A percentile compares a stretch with the other conserved stretches of the same genome.
phyloP scores from a whole-genome alignment of 2,797 vertebrate genomes.

The Pangasius larnaudii region DNA sequence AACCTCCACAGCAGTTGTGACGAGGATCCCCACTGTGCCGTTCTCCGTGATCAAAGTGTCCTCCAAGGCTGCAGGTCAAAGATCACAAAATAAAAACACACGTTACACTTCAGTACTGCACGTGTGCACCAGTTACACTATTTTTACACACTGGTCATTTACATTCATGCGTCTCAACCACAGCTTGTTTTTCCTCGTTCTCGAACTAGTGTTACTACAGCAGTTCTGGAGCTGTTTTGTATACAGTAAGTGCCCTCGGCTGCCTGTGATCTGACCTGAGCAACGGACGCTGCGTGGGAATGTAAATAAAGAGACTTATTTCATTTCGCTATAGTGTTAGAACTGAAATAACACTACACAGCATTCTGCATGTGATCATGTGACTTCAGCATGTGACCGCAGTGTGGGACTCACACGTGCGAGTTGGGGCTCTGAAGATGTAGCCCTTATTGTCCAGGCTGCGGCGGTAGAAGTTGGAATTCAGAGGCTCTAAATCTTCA shows the following conservation, averaged over 20 bases:
- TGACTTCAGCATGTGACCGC: not conserved
- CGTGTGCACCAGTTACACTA: not conserved
- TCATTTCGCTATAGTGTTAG: not conserved
- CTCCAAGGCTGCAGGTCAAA: slow-evolving; percentile 74
- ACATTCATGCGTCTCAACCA: not conserved
- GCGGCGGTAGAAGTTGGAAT: slow-evolving; percentile 92
- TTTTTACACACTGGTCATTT: not conserved
- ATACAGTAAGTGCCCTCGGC: not conserved
- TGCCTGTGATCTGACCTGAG: not conserved
- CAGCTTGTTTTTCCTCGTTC: too few relatives aligned
- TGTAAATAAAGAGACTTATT: not conserved
- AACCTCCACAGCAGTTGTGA: slow-evolving; percentile 92
- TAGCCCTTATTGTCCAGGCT: slow-evolving; percentile 96
- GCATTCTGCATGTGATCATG: not conserved
- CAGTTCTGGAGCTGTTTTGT: not conserved
- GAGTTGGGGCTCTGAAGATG: slow-evolving; percentile 88
- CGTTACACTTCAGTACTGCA: not conserved
- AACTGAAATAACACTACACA: not conserved
- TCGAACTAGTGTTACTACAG: not conserved
- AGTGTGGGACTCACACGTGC: slow-evolving; percentile 78
- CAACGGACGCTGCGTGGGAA: not conserved
- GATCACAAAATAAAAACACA: not conserved
- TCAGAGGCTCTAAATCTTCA: slow-evolving; percentile 93
- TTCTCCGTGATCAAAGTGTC: slow-evolving; percentile 84
- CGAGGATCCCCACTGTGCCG: slow-evolving; percentile 88